Percentiles rank a stretch among this genome's conserved stretches.
These are phyloP conservation scores for Melieria crassipennis DNA, from an alignment of 2,888 invertebrate genomes.

Conservation along the genomic window DNA sequence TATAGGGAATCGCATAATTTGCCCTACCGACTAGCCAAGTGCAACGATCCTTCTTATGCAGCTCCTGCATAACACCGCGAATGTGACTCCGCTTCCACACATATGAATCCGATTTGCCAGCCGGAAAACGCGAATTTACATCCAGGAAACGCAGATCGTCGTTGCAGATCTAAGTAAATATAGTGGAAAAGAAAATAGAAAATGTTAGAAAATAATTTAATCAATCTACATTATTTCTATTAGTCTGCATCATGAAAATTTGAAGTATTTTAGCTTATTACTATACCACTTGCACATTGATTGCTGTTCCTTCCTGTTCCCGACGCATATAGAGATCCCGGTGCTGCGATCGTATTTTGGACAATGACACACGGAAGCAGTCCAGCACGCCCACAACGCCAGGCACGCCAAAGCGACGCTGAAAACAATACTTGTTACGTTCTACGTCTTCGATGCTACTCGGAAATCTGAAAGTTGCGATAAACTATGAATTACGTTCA, in stretches of 20 bases:
- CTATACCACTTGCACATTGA: constrained; percentile 40
- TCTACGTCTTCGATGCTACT: constrained; percentile 12
- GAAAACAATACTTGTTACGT: constrained; percentile 25
- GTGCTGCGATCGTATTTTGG: background rate
- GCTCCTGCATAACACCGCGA: constrained; percentile 25
- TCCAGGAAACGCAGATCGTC: constrained; percentile 37
- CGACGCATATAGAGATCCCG: constrained; percentile 13
- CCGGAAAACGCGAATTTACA: constrained; percentile 37
- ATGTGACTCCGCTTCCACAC: constrained; percentile 40
- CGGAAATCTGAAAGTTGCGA: constrained; percentile 31
- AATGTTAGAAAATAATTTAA: no score
- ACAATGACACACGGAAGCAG: constrained; percentile 33
- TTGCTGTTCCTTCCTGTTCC: constrained; percentile 1
- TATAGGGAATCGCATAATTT: background rate
- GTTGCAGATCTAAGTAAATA: constrained; percentile 38
- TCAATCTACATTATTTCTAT: no score
- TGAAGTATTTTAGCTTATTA: background rate
- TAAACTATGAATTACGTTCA: no score
- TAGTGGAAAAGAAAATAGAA: no score
- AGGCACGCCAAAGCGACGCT: constrained; percentile 29
- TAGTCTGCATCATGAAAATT: no score
- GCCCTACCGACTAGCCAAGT: constrained; percentile 39
- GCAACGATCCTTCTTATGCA: constrained; percentile 14
- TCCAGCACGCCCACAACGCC: constrained; percentile 40
- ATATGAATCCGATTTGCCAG: constrained; percentile 19